A percentile compares a stretch with the other conserved stretches of the same genome.
Conservation (phyloP, 37 sponge, comb jelly and placozoan species). For the Haliclona indistincta region DNA sequence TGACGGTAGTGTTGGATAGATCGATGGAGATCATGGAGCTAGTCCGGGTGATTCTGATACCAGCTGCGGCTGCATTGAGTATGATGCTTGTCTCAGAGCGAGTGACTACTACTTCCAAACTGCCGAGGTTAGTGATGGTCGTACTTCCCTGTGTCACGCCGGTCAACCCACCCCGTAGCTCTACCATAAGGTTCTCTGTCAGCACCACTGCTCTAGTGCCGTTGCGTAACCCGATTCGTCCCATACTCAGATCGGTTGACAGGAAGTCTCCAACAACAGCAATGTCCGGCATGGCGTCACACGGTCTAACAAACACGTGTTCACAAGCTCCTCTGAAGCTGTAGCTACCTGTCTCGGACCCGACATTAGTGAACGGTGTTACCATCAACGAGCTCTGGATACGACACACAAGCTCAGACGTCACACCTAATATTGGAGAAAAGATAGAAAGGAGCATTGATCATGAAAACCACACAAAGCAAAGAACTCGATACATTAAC, state of each 20-base stretch:
- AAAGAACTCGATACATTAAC: too few relatives aligned
- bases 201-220: slow-evolving; percentile 6
- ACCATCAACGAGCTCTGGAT: background rate
- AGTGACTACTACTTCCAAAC: background rate
- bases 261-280: slow-evolving; percentile 53
- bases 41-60: background rate
- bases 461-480: background rate
- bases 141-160: background rate
- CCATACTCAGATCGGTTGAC: slow-evolving; percentile 5
- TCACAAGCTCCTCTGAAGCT: slow-evolving; percentile 49
- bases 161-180: background rate
- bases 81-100: too few relatives aligned
- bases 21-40: background rate
- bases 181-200: slow-evolving; percentile 5
- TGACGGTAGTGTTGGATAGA: background rate
- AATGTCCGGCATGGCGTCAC: slow-evolving; percentile 11
- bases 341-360: background rate
- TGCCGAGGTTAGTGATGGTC: background rate
- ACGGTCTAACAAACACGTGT: slow-evolving; percentile 17
- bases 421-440: background rate
- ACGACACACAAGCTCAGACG: background rate
- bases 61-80: background rate
- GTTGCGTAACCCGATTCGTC: slow-evolving; percentile 28
- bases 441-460: background rate
- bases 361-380: background rate